These are phyloP conservation scores for Hipposideros larvatus DNA, from an alignment of 2,797 vertebrate species.

Conservation along the genomic window DNA sequence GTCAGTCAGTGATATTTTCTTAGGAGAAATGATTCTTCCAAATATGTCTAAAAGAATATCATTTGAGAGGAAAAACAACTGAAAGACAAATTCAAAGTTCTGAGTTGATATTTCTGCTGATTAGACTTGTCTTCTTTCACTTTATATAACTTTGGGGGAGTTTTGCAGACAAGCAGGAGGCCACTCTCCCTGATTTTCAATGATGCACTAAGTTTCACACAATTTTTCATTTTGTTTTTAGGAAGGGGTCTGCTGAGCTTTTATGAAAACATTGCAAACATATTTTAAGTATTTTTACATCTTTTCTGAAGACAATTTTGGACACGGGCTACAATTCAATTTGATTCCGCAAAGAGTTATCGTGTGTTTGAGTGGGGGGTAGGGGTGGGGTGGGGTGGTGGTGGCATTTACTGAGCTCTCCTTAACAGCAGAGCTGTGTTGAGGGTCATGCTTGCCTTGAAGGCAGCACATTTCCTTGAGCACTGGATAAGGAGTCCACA, in stretches of 20 bases:
- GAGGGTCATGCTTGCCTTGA: background rate
- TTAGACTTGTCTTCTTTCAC: background rate
- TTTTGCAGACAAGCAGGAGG: background rate
- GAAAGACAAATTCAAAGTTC: slow-evolving; percentile 38
- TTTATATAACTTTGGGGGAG: background rate
- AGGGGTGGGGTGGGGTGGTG: too few relatives aligned
- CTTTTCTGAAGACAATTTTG: background rate
- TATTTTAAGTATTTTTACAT: background rate
- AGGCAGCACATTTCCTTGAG: fast-evolving
- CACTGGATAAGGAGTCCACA: background rate
- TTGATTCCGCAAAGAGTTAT: background rate
- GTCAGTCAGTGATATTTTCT: slow-evolving; percentile 78
- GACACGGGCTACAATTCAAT: background rate
- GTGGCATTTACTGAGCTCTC: background rate
- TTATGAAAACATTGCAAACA: background rate
- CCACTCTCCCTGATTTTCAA: background rate
- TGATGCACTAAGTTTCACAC: background rate
- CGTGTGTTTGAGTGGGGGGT: too few relatives aligned
- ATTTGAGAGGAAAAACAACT: slow-evolving; percentile 47
- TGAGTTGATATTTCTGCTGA: slow-evolving; percentile 24
- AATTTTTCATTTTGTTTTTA: background rate
- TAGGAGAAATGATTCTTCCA: slow-evolving; percentile 44
- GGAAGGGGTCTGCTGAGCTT: background rate
- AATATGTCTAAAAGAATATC: background rate
- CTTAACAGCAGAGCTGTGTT: background rate